Conservation (phyloP, 2,888 invertebrate species). For the Drosophila ustulata region DNA sequence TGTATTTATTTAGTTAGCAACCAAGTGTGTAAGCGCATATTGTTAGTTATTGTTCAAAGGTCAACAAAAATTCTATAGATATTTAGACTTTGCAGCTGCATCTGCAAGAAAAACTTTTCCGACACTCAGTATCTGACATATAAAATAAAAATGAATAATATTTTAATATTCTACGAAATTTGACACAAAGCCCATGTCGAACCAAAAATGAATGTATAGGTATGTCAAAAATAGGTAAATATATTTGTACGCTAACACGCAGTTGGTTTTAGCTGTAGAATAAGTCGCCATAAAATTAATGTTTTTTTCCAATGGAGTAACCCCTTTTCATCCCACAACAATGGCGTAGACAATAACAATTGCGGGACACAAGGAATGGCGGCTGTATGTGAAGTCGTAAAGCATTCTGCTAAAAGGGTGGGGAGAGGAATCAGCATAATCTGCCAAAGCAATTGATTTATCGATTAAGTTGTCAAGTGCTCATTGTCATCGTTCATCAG, state of each 20-base stretch:
- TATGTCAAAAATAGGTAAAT: constrained; percentile 34
- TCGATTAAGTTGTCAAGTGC: constrained; percentile 81
- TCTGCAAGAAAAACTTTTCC: constrained; percentile 33
- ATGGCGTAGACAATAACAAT: constrained; percentile 29
- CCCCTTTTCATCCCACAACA: constrained; percentile 14
- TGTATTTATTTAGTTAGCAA: constrained; percentile 71
- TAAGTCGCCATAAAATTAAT: constrained; percentile 44
- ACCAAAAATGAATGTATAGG: constrained; percentile 32
- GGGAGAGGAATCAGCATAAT: constrained; percentile 61
- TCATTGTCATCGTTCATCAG: constrained; percentile 75
- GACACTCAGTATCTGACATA: constrained; percentile 28
- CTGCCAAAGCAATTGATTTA: constrained; percentile 77
- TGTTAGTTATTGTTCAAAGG: constrained; percentile 23
- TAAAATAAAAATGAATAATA: constrained; percentile 60
- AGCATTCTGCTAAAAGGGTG: constrained; percentile 69
- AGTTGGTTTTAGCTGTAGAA: constrained; percentile 10
- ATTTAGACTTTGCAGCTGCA: constrained; percentile 15
- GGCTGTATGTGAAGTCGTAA: constrained; percentile 9
- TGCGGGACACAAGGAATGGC: constrained; percentile 9
- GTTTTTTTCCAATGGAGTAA: constrained; percentile 18
- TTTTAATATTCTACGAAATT: constrained; percentile 60
- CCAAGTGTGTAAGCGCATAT: constrained; percentile 69
- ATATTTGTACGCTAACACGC: constrained; percentile 45
- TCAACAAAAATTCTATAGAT: constrained; percentile 20
- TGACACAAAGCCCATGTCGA: constrained; percentile 48